Conservation (phyloP, 2,888 invertebrate genomes). For the Chironomus tentans region DNA sequence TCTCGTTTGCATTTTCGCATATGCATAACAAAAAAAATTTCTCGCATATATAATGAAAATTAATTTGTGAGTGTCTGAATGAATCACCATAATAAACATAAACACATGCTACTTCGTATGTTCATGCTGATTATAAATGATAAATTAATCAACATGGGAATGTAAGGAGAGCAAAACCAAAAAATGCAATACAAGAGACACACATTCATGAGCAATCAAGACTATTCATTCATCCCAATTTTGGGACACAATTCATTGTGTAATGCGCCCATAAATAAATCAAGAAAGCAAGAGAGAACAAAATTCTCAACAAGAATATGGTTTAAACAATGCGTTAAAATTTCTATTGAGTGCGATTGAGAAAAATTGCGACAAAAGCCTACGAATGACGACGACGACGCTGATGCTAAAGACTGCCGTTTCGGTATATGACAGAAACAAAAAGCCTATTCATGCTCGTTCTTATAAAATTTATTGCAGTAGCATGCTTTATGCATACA, state of each 20-base stretch:
- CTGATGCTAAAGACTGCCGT: neutral
- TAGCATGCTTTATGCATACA: neutral
- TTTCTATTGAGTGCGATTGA: neutral
- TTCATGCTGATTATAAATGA: neutral
- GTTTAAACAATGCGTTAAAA: neutral
- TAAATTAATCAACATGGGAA: neutral
- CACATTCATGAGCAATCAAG: neutral
- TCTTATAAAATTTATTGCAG: neutral
- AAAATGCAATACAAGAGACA: neutral
- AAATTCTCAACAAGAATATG: neutral
- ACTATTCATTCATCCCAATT: neutral
- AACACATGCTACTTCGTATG: neutral
- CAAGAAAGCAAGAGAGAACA: neutral
- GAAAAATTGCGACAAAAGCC: constrained; percentile 2
- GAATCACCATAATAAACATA: neutral
- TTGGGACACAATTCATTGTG: neutral
- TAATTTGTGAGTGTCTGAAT: neutral
- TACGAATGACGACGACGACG: neutral
- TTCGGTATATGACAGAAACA: neutral
- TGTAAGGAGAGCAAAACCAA: neutral
- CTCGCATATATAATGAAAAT: neutral
- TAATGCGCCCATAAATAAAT: neutral
- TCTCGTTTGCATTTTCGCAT: no score
- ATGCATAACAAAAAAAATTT: neutral
- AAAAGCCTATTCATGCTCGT: neutral